Conservation (phyloP, 2,888 invertebrate genomes). For the Cephus pygmeus region DNA sequence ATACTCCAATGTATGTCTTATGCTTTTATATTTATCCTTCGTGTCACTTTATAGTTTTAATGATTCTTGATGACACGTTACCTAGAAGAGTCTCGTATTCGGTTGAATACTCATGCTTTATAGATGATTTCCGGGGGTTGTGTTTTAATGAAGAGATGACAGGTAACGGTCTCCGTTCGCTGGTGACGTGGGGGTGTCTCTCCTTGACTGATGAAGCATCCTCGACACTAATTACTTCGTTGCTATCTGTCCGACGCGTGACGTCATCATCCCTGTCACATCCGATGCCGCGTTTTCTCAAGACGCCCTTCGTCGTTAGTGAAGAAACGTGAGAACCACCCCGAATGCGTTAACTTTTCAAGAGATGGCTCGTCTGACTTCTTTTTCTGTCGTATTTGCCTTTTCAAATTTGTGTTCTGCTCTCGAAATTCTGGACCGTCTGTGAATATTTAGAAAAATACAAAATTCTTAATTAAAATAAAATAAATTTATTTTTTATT, state of each 20-base stretch:
- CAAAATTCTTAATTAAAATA: neutral
- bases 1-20: neutral
- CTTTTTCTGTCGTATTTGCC: neutral
- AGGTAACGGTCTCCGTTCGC: conserved; percentile 44
- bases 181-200: conserved; percentile 41
- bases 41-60: neutral
- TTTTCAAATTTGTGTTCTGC: neutral
- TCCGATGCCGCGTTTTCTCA: conserved; percentile 41
- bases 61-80: neutral
- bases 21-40: neutral
- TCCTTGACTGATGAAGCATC: conserved; percentile 60
- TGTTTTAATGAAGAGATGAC: conserved; percentile 58
- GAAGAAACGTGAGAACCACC: conserved; percentile 41
- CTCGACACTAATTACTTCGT: conserved; percentile 38
- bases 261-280: conserved; percentile 53
- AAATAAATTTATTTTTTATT: neutral
- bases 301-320: conserved; percentile 40
- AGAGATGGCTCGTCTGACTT: neutral
- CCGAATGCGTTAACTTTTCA: neutral
- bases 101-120: neutral
- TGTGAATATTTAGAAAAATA: neutral
- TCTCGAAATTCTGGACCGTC: neutral
- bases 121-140: neutral
- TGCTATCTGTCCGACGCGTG: conserved; percentile 52
- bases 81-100: neutral